A percentile compares a stretch with the other conserved stretches of the same genome.
Evolutionary conservation across 2,888 invertebrate genomes (phyloP).

Genomic region (Tachina grossa): DNA sequence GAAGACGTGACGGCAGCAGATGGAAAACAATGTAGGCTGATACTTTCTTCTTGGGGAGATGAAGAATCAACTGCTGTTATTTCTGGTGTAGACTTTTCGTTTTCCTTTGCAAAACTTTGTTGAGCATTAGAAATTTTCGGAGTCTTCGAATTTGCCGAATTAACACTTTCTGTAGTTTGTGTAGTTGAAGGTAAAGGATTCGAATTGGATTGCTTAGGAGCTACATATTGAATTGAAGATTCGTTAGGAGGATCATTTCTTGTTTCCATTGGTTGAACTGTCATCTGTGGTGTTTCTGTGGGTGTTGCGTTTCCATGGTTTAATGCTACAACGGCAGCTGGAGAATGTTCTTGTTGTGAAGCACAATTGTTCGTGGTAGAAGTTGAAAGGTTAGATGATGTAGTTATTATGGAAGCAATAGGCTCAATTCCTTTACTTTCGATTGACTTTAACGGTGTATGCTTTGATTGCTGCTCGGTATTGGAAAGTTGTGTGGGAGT

Average conservation of each 20-base stretch:
- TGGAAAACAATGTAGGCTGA: background rate
- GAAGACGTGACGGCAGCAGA: slow-evolving; percentile 40
- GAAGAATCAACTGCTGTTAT: slow-evolving; percentile 50
- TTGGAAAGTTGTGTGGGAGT: slow-evolving; percentile 28
- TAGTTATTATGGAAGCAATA: slow-evolving; percentile 27
- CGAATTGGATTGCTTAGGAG: slow-evolving; percentile 48
- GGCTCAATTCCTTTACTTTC: slow-evolving; percentile 63
- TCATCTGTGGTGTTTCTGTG: slow-evolving; percentile 51
- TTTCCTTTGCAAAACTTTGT: slow-evolving; percentile 42
- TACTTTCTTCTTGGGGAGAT: slow-evolving; percentile 49
- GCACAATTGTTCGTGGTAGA: slow-evolving; percentile 11
- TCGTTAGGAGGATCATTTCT: slow-evolving; percentile 56
- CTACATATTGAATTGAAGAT: slow-evolving; percentile 69
- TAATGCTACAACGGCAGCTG: slow-evolving; percentile 61
- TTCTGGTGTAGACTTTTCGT: slow-evolving; percentile 43
- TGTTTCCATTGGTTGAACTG: slow-evolving; percentile 63
- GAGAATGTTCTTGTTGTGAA: slow-evolving; percentile 52
- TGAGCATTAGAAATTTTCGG: slow-evolving; percentile 38
- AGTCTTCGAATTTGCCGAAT: slow-evolving; percentile 34
- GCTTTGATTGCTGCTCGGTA: slow-evolving; percentile 36
- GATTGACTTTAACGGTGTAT: slow-evolving; percentile 66
- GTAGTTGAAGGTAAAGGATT: slow-evolving; percentile 46
- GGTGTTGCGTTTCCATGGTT: slow-evolving; percentile 34
- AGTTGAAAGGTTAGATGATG: slow-evolving; percentile 34
- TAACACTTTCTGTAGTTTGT: slow-evolving; percentile 36